These are phyloP conservation scores for Cinclus mexicanus DNA, from an alignment of 2,113 vertebrate species.

Conservation along the genomic window DNA sequence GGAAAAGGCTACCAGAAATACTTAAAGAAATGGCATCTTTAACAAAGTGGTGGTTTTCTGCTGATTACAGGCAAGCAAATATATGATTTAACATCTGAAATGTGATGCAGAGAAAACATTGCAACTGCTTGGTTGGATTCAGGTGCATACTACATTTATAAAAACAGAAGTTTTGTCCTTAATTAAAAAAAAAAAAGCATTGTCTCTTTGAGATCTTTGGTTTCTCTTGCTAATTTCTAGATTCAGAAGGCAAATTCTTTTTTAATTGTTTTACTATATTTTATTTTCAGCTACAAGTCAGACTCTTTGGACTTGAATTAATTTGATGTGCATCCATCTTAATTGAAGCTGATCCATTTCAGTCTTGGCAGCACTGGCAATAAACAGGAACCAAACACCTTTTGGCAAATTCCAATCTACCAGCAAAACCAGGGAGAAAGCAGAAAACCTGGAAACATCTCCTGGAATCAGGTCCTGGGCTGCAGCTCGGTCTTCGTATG, in stretches of 20 bases:
- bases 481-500: neutral
- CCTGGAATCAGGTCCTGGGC: neutral
- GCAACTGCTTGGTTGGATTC: neutral
- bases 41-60: neutral
- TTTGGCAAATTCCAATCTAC: neutral
- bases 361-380: neutral
- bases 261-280: neutral
- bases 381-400: neutral
- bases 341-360: neutral
- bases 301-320: neutral
- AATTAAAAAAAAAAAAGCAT: neutral
- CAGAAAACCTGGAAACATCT: neutral
- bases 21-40: neutral
- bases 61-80: neutral
- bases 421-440: neutral
- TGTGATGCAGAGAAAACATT: neutral
- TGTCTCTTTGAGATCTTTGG: neutral
- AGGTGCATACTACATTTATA: neutral
- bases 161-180: neutral
- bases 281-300: neutral
- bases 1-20: neutral
- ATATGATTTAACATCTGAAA: neutral
- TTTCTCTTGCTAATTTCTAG: neutral
- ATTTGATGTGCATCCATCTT: constrained; percentile 6
- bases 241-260: neutral